These are phyloP conservation scores for Leucoraja erinaceus DNA, from an alignment of 2,113 vertebrate species.

Conservation along the genomic window DNA sequence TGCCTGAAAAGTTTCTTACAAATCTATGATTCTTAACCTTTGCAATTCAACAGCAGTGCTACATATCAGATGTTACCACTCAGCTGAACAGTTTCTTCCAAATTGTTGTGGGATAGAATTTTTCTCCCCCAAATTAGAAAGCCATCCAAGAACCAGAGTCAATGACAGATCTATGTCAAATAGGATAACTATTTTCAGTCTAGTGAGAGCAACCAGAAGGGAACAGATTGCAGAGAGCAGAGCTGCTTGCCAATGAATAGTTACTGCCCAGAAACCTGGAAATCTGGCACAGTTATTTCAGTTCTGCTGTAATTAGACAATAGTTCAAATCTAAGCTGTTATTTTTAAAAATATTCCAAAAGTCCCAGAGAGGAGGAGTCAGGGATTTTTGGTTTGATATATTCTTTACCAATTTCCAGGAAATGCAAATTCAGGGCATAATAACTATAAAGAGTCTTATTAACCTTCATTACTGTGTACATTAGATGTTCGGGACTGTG, in stretches of 20 bases:
- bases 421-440: too few species aligned
- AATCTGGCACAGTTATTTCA: neutral
- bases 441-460: too few species aligned
- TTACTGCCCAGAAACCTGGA: neutral
- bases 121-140: neutral
- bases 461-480: too few species aligned
- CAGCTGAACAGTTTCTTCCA: neutral
- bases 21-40: neutral
- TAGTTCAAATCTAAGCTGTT: neutral
- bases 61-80: conserved; percentile 20
- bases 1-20: neutral
- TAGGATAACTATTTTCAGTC: neutral
- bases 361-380: neutral
- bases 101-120: neutral
- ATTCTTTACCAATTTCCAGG: too few species aligned
- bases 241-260: neutral
- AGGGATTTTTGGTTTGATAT: neutral
- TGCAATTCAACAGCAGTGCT: neutral
- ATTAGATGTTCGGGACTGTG: too few species aligned
- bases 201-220: neutral
- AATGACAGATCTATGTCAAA: neutral
- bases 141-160: neutral
- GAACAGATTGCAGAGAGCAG: neutral
- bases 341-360: neutral
- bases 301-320: neutral